A percentile compares a stretch with the other conserved stretches of the same genome.
Conservation (phyloP, 2,888 invertebrate genomes). For the Apotomis capreana region DNA sequence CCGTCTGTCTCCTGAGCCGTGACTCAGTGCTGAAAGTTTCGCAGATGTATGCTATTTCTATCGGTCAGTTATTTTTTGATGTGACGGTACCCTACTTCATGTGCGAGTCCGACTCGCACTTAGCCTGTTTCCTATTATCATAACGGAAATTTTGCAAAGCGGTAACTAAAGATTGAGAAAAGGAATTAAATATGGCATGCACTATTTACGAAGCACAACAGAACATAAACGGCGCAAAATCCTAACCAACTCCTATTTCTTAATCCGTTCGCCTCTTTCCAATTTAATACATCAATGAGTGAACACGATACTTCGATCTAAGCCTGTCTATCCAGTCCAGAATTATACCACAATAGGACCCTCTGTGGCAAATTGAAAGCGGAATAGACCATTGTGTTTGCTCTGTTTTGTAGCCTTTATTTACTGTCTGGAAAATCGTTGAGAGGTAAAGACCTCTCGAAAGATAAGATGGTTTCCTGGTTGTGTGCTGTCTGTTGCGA, state of each 20-base stretch:
- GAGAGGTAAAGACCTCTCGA: background rate
- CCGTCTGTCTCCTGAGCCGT: too few relatives aligned
- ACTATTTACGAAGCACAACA: too few relatives aligned
- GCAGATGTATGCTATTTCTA: too few relatives aligned
- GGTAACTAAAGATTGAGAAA: too few relatives aligned
- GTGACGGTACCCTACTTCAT: too few relatives aligned
- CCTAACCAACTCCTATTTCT: background rate
- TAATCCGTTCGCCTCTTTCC: constrained; percentile 1
- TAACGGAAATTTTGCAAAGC: too few relatives aligned
- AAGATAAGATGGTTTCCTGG: background rate
- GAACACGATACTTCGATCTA: constrained; percentile 14
- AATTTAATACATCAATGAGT: constrained; percentile 9
- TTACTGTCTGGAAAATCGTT: constrained; percentile 16
- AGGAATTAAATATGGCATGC: too few relatives aligned
- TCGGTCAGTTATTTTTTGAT: too few relatives aligned
- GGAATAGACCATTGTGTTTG: constrained; percentile 18
- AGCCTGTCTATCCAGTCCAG: background rate
- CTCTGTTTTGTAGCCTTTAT: constrained; percentile 6
- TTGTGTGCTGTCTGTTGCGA: background rate
- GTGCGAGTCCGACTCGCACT: too few relatives aligned
- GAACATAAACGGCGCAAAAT: background rate
- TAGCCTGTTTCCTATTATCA: too few relatives aligned
- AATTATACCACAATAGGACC: constrained; percentile 22
- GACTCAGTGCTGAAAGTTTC: background rate
- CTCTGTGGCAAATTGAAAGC: constrained; percentile 20